Evolutionary conservation across 2,888 invertebrate genomes (phyloP).

Genomic region (Thereva nobilitata): DNA sequence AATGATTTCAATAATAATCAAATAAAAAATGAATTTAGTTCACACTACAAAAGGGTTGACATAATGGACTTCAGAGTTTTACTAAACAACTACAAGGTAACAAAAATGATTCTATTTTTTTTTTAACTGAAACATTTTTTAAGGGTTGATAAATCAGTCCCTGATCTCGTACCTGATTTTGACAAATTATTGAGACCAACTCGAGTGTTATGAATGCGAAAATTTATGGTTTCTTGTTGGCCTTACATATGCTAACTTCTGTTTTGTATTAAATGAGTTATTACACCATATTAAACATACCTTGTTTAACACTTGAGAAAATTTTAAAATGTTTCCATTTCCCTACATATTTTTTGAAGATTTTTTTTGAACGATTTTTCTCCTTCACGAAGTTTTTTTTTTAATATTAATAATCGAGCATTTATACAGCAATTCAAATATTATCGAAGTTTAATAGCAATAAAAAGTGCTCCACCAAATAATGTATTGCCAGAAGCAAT

Average conservation of each 20-base stretch:
- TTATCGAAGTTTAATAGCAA: no score
- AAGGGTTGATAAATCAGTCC: no score
- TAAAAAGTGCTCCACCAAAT: no score
- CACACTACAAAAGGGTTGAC: background rate
- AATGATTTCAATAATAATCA: constrained; percentile 37
- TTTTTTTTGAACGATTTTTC: no score
- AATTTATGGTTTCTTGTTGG: constrained; percentile 32
- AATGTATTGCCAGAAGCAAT: no score
- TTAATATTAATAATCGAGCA: no score
- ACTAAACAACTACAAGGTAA: background rate
- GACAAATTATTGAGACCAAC: constrained; percentile 30
- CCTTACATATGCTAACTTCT: constrained; percentile 31
- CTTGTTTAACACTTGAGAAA: constrained; percentile 25
- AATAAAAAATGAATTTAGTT: constrained; percentile 33
- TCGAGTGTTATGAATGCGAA: constrained; percentile 35
- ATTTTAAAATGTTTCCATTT: no score
- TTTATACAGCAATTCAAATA: no score
- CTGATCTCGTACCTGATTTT: constrained; percentile 20
- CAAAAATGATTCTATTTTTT: background rate
- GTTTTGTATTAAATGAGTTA: constrained; percentile 23
- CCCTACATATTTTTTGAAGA: no score
- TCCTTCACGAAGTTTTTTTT: no score
- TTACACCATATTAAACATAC: background rate
- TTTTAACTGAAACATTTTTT: background rate
- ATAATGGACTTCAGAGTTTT: background rate